These are phyloP conservation scores for Tetramorium alpestre DNA, from an alignment of 1,140 invertebrate species.

Conservation along the genomic window DNA sequence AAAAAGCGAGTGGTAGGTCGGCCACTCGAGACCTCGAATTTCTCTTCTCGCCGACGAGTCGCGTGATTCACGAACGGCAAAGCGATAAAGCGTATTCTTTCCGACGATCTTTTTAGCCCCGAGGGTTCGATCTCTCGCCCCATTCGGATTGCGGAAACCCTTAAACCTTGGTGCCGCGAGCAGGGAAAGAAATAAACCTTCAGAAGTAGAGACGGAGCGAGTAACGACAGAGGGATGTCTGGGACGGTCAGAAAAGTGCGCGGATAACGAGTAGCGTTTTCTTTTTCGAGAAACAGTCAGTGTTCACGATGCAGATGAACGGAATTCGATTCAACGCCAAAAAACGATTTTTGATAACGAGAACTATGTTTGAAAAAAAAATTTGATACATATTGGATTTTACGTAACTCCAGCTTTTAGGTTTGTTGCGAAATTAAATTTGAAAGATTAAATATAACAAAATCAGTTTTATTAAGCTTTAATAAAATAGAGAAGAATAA, in stretches of 20 bases:
- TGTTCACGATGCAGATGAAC: background rate
- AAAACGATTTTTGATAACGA: background rate
- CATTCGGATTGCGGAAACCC: slow-evolving; percentile 59
- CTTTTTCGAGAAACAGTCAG: background rate
- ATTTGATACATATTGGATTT: background rate
- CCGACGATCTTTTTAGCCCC: slow-evolving; percentile 53
- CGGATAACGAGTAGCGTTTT: slow-evolving; percentile 2
- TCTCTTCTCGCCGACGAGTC: slow-evolving; percentile 30
- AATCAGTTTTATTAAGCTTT: background rate
- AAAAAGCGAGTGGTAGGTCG: slow-evolving; percentile 38
- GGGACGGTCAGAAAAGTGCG: background rate
- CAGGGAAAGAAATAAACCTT: slow-evolving; percentile 46
- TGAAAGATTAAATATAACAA: background rate
- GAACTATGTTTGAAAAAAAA: background rate
- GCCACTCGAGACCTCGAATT: slow-evolving; percentile 38
- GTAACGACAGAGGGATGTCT: background rate
- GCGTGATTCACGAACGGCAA: slow-evolving; percentile 52
- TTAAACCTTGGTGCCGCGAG: slow-evolving; percentile 46
- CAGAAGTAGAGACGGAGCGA: slow-evolving; percentile 20
- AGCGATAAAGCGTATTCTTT: slow-evolving; percentile 66
- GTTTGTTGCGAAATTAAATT: background rate
- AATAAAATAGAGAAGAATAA: background rate
- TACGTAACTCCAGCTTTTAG: background rate
- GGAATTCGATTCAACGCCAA: background rate
- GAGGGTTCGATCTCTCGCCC: slow-evolving; percentile 62